Evolutionary conservation across 2,888 invertebrate genomes (phyloP), one percentile per base, ranked within the genome.

Genomic region (Marronus borbonicus): DNA sequence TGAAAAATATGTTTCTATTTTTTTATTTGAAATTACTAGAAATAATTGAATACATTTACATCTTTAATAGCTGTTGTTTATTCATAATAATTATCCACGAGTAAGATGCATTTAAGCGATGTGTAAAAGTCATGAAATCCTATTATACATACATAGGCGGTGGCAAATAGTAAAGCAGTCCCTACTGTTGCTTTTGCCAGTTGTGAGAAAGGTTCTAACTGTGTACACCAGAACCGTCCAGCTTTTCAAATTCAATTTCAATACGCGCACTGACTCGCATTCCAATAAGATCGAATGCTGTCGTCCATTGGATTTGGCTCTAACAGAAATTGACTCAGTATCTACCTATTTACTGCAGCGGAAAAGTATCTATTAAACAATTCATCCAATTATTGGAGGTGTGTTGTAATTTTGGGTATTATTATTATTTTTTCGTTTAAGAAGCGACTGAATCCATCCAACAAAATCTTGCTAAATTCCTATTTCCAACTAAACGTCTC

Each of bases 181-280:
- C 17, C 17, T 17, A 17, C 17, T 17, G 17, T 17, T 39, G 31
- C 36, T 65, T 65, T 65, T 17, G 5, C 44, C 39, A 65, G 28
- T 3, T 65, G 65, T 65, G 36, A 39, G 31, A 24, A 64, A 31
- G 14, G 28, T 64, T 64, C 64, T 28, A 64, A 64, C 24, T 64
- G 65, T 65, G 4, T 31, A 39, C 39, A 39, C 65, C 62, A 62
- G 28, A 62, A 62, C 24, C 24, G 62, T 62, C 28, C 24, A 62
- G 28, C 28, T 62, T 17, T 62, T 62, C 62, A 28, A 62, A 62
- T 62, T 62, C 62, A 20, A 62, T 62, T 62, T 62, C 24, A 20
- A 62, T 62, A 62, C 8, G 62, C 28, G 12, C 20, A 62, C 12
- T 62, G 28, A 4, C 24, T 62, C 62, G 62, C 28, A 62, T 62